A percentile compares a stretch with the other conserved stretches of the same genome.
phyloP scores from a whole-genome alignment of 1,140 invertebrate genomes.

The Lepeophtheirus salmonis region DNA sequence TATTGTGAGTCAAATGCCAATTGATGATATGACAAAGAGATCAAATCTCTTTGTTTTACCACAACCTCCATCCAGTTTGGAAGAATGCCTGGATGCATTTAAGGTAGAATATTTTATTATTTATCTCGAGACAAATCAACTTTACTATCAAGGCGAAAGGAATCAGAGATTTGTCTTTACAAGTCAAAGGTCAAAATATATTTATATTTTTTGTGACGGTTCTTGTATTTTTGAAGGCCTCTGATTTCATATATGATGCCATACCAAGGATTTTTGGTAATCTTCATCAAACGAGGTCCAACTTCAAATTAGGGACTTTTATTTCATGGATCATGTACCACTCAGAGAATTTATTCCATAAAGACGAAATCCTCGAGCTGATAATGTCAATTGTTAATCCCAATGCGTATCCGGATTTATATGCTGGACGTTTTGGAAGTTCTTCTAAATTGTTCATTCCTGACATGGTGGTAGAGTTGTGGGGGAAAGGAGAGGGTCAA shows the following conservation, averaged over 20 bases:
- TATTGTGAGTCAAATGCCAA: background rate
- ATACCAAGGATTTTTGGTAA: background rate
- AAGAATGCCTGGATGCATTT: background rate
- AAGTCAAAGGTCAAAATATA: background rate
- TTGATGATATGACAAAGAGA: background rate
- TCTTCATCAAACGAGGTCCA: no score
- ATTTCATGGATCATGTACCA: background rate
- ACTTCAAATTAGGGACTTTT: background rate
- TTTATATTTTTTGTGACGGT: no score
- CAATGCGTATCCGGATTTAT: background rate
- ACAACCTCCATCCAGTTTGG: background rate
- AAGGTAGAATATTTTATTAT: background rate
- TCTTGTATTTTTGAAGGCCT: background rate
- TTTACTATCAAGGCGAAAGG: background rate
- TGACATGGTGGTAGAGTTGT: background rate
- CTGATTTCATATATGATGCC: background rate
- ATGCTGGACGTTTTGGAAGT: background rate
- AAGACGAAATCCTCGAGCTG: background rate
- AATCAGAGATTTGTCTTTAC: background rate
- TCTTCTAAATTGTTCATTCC: background rate
- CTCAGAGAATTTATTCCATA: background rate
- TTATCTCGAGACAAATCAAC: background rate
- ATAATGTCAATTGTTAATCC: background rate
- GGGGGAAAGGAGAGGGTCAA: background rate
- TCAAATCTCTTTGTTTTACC: background rate